A percentile compares a stretch with the other conserved stretches of the same genome.
phyloP scores from a whole-genome alignment of 2,113 vertebrate genomes.

The Cacatua alba region DNA sequence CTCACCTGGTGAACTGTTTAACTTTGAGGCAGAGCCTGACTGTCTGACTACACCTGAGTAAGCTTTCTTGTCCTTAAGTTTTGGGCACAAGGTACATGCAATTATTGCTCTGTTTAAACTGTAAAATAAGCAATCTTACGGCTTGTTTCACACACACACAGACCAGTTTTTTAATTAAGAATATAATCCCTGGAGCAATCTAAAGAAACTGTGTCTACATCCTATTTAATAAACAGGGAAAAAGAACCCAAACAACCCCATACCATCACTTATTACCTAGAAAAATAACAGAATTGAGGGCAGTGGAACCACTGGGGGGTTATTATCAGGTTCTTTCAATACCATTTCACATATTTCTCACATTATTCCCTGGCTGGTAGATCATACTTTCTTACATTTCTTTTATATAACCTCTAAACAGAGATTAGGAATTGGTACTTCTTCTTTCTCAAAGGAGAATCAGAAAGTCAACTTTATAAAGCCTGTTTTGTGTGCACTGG shows the following conservation, averaged over 20 bases:
- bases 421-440: neutral
- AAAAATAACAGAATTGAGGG: neutral
- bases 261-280: neutral
- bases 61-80: neutral
- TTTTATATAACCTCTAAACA: neutral
- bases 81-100: neutral
- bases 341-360: neutral
- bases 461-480: neutral
- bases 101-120: neutral
- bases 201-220: neutral
- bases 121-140: neutral
- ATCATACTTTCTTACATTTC: neutral
- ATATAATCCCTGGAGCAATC: neutral
- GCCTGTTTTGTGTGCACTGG: neutral
- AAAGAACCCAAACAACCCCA: neutral
- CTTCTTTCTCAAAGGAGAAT: neutral
- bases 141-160: neutral
- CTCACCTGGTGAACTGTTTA: neutral
- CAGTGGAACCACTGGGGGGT: neutral
- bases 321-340: neutral
- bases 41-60: neutral
- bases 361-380: neutral
- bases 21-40: neutral
- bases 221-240: neutral
- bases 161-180: neutral